phyloP scores from a whole-genome alignment of 2,113 vertebrate species.

The Nesospiza acunhae region DNA sequence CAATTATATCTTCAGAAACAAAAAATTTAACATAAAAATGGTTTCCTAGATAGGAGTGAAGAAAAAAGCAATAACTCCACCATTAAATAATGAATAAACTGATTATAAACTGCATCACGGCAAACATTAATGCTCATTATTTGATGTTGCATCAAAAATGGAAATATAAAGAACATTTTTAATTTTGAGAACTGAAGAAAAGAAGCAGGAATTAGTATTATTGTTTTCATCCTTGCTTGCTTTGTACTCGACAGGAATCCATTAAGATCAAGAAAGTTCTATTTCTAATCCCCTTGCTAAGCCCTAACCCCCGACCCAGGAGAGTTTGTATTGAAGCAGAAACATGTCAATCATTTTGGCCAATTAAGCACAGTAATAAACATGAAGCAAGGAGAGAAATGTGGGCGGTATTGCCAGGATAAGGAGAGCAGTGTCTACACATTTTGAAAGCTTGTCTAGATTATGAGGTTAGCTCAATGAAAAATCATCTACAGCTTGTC shows the following conservation, averaged over 20 bases:
- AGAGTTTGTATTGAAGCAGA: slow-evolving; percentile 17
- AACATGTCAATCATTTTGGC: slow-evolving; percentile 25
- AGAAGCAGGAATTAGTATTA: not conserved
- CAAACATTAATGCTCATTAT: not conserved
- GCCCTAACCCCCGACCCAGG: not conserved
- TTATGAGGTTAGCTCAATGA: slow-evolving; percentile 10
- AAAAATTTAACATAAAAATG: not conserved
- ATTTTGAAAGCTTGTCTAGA: not conserved
- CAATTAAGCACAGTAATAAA: slow-evolving; percentile 39
- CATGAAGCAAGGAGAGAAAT: not conserved
- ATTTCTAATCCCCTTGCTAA: slow-evolving; percentile 20
- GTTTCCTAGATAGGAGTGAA: not conserved
- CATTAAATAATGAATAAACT: not conserved
- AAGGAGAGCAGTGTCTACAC: not conserved
- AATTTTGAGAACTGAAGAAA: not conserved
- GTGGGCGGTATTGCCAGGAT: not conserved
- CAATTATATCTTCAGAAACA: not conserved
- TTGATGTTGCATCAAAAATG: not conserved
- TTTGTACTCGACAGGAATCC: slow-evolving; percentile 8
- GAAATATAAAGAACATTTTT: not conserved
- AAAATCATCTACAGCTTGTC: not conserved
- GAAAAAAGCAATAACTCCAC: not conserved
- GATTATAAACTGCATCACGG: not conserved
- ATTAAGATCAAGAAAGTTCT: not conserved
- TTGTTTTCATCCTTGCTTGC: not conserved